Base-by-base conservation (phyloP, 1,140 invertebrate genomes). In the Tribolium castaneum region DNA sequence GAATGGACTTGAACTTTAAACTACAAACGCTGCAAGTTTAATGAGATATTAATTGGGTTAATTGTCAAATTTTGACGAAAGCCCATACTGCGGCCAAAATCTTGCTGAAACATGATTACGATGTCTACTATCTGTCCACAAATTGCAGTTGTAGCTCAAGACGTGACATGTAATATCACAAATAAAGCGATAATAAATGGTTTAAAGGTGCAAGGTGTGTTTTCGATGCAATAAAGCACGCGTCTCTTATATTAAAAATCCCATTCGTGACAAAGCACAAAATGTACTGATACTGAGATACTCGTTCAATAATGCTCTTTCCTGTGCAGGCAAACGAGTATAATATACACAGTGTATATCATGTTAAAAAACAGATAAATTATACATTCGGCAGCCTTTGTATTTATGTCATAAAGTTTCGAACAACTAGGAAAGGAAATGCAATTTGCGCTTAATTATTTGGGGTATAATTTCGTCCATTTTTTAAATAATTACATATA, bases 401-500 rank as follows among this genome's bases (percentile, higher is more conserved):
- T 66, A 35, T 13, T 16, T 45, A 12, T 66, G 25, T 6, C 14
- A 34, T 13, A 12, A 35, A 66, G 25, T 39, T 34, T 12, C 59
- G 14, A 66, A 66, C 45, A 66, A 66, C 25, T 13, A 9, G 30
- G 14, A 35, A 66, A 66, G 59, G 59, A 66, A 66, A 66, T 66
- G 30, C 59, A 66, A 66, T 66, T 66, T 59, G 54, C 13, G 59
- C 25, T 66, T 66, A 35, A 66, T 66, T 66, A 39, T 66, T 66
- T 66, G 7, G 5, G 59, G 25, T 34, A 66, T 14, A 66, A 35
- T 66, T 35, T 66, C 39, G 25, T 7, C 59, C 14, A 14, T 35
- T 66, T 66, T 66, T 66, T 39, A 7, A 13, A 22, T 59, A 59
- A 66, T 66, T 12, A 66, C 30, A 66, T 62, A 13, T 25, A 14